These are phyloP conservation scores for Cyclura pinguis DNA, from an alignment of 2,797 vertebrate genomes.

Conservation along the genomic window DNA sequence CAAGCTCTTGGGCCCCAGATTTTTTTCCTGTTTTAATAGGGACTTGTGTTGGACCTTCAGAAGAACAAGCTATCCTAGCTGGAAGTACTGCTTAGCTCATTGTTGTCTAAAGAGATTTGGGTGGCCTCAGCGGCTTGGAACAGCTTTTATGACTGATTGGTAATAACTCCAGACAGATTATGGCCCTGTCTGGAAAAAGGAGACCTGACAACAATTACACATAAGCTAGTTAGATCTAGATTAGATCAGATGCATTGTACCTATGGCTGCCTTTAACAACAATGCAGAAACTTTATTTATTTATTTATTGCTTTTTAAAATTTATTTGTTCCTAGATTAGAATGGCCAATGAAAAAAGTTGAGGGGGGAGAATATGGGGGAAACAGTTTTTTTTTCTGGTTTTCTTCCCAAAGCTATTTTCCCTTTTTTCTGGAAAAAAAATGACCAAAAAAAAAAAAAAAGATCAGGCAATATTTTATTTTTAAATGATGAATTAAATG, in stretches of 20 bases:
- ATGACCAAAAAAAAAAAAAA: no score
- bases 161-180: not conserved
- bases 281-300: not conserved
- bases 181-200: not conserved
- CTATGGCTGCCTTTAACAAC: not conserved
- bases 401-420: no score
- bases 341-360: no score
- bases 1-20: not conserved
- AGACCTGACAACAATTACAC: no score
- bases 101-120: no score
- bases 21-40: not conserved
- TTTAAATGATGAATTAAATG: no score
- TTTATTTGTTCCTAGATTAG: no score
- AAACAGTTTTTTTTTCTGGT: no score
- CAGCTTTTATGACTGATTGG: not conserved
- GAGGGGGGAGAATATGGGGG: no score
- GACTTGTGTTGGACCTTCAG: not conserved
- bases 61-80: not conserved
- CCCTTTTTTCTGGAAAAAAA: no score
- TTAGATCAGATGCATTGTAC: not conserved
- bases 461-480: no score
- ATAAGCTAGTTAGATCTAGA: not conserved
- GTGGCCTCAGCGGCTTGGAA: not conserved
- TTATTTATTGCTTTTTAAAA: no score
- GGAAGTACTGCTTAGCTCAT: not conserved